A percentile compares a stretch with the other conserved stretches of the same genome.
phyloP scores from a whole-genome alignment of 2,113 vertebrate genomes.

The Odocoileus hemionus region DNA sequence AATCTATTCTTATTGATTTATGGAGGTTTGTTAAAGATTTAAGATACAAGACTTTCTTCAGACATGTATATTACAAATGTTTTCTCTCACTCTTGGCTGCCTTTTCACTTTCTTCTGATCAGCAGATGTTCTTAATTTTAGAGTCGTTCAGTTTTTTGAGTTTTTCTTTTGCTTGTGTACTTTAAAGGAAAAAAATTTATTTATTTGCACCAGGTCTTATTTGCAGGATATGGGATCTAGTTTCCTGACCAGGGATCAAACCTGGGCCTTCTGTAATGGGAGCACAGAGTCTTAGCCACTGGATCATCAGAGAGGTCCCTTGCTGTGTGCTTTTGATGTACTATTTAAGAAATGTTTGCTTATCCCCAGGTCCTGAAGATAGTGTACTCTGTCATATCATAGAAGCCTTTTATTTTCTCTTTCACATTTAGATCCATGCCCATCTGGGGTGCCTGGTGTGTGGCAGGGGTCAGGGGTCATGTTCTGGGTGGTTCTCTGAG shows the following conservation, averaged over 20 bases:
- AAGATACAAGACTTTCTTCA: neutral
- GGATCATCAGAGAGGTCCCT: neutral
- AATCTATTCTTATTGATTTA: neutral
- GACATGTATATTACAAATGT: neutral
- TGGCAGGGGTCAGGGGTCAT: neutral
- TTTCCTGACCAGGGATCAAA: neutral
- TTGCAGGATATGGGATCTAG: neutral
- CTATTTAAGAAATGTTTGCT: neutral
- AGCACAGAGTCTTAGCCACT: neutral
- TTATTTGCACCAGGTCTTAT: neutral
- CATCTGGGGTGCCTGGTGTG: neutral
- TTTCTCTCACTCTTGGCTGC: neutral
- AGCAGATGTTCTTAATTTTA: neutral
- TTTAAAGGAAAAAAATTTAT: neutral
- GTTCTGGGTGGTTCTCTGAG: neutral
- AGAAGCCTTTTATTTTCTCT: neutral
- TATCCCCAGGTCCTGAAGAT: neutral
- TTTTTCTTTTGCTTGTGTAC: neutral
- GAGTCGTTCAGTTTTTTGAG: neutral
- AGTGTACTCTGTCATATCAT: neutral
- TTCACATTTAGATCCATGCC: rapidly evolving
- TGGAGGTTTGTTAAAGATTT: neutral
- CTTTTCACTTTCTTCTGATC: neutral
- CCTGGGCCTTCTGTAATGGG: neutral
- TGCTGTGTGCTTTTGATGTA: neutral